A percentile compares a stretch with the other conserved stretches of the same genome.
These are phyloP conservation scores for Chromobotia macracanthus DNA, from an alignment of 2,797 vertebrate species.

Conservation along the genomic window DNA sequence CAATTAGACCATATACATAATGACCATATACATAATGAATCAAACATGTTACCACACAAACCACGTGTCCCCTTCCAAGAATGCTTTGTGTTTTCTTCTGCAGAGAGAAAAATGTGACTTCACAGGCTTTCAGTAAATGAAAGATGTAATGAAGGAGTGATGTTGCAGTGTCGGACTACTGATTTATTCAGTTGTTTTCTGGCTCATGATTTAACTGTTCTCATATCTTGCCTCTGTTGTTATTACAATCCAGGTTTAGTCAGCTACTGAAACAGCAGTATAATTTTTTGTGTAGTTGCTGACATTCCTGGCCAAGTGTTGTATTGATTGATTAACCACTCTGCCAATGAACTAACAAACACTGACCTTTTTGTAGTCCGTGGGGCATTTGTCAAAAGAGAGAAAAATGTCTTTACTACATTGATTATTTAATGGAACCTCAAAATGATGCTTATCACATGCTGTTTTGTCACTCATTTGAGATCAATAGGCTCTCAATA, in stretches of 20 bases:
- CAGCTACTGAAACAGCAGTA: slow-evolving; percentile 5
- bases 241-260: slow-evolving; percentile 2
- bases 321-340: slow-evolving; percentile 98
- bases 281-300: slow-evolving; percentile 48
- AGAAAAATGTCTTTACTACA: slow-evolving; percentile 85
- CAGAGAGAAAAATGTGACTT: slow-evolving; percentile 43
- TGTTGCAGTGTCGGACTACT: neutral
- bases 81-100: slow-evolving; percentile 16
- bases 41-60: slow-evolving; percentile 47
- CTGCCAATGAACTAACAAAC: slow-evolving; percentile 96
- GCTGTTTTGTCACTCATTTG: slow-evolving; percentile 87
- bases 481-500: slow-evolving; percentile 83
- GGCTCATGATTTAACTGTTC: neutral
- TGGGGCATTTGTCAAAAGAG: slow-evolving; percentile 80
- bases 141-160: slow-evolving; percentile 52
- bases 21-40: slow-evolving; percentile 64
- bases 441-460: slow-evolving; percentile 83
- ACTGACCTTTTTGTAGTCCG: slow-evolving; percentile 89
- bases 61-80: slow-evolving; percentile 46
- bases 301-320: slow-evolving; percentile 77
- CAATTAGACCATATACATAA: slow-evolving; percentile 62
- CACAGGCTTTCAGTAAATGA: slow-evolving; percentile 44
- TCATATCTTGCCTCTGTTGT: neutral
- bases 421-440: slow-evolving; percentile 99
- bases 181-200: slow-evolving; percentile 49